phyloP scores from a whole-genome alignment of 2,888 invertebrate species.

The Thymelicus lineola region DNA sequence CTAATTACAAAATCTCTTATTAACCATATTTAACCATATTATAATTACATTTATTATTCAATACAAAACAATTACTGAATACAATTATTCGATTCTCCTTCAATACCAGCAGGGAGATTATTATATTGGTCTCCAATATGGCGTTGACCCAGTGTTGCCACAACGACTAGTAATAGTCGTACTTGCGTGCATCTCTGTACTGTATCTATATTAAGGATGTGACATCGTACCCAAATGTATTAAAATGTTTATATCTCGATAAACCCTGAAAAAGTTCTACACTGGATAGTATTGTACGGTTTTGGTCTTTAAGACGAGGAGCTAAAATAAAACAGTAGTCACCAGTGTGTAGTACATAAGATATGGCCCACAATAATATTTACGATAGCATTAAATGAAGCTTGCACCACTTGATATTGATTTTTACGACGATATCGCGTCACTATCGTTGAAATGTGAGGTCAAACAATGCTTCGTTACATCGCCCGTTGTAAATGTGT shows the following conservation, averaged over 20 bases:
- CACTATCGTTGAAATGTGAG: conserved; percentile 8
- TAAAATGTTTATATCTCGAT: conserved; percentile 37
- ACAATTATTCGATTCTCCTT: too few relatives aligned
- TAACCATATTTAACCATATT: too few relatives aligned
- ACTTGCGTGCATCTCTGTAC: background rate
- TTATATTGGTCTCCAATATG: too few relatives aligned
- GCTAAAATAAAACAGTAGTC: conserved; percentile 1
- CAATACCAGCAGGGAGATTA: too few relatives aligned
- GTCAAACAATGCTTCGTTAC: background rate
- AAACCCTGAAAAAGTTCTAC: conserved; percentile 22
- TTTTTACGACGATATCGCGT: conserved; percentile 25
- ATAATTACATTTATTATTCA: too few relatives aligned
- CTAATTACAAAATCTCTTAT: too few relatives aligned
- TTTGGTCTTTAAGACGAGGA: conserved; percentile 33
- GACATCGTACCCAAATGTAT: conserved; percentile 8
- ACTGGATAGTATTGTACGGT: conserved; percentile 37
- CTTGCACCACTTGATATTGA: conserved; percentile 38
- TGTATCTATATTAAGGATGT: background rate
- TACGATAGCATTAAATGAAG: conserved; percentile 22
- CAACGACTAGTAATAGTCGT: too few relatives aligned
- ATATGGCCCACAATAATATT: conserved; percentile 24
- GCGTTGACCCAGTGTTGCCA: too few relatives aligned
- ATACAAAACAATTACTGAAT: too few relatives aligned
- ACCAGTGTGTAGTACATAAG: background rate
- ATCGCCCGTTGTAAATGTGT: background rate